Conservation (phyloP, 1,140 invertebrate species). For the Oncopeltus fasciatus region DNA sequence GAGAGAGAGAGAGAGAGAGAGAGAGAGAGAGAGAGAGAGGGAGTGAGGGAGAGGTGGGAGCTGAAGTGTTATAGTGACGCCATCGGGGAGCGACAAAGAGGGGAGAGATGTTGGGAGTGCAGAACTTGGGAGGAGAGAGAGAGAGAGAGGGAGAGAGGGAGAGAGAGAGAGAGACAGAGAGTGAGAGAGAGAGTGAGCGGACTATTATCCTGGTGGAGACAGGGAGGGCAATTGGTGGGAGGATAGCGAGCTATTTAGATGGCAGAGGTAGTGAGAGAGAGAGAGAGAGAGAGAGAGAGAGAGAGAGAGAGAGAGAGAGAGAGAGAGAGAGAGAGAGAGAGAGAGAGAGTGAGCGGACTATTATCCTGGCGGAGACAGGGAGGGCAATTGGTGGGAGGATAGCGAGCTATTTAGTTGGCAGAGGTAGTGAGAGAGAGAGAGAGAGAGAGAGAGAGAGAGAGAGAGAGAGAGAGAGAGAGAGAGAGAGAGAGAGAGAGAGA, state of each 20-base stretch:
- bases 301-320: not conserved
- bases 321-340: not conserved
- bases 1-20: no score
- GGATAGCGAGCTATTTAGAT: not conserved
- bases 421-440: not conserved
- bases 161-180: constrained; percentile 9
- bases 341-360: no score
- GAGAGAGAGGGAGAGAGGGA: not conserved
- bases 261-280: not conserved
- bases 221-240: not conserved
- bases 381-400: not conserved
- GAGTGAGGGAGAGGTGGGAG: no score
- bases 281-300: not conserved
- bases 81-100: no score
- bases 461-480: not conserved
- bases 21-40: no score
- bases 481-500: no score
- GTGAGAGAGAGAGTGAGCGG: not conserved
- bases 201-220: no score
- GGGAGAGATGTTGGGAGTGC: no score
- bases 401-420: not conserved
- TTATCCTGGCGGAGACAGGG: no score
- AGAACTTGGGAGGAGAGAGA: constrained; percentile 1
- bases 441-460: not conserved
- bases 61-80: no score